A percentile compares a stretch with the other conserved stretches of the same genome.
Conservation (phyloP, 2,888 invertebrate species). For the Lepidocyrtoides sp. region DNA sequence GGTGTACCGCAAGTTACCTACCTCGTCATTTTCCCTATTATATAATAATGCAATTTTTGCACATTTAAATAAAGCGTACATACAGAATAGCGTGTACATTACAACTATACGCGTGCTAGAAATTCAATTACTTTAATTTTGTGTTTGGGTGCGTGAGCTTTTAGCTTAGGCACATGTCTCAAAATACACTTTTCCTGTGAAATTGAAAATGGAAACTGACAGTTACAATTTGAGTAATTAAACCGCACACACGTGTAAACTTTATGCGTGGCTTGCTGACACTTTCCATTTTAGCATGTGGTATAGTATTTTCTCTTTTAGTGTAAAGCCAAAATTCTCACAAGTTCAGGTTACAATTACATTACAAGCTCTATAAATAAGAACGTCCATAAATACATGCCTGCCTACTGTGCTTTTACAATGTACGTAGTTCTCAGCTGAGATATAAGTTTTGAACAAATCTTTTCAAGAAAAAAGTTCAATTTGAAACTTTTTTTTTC, state of each 20-base stretch:
- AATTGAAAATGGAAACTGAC: conserved; percentile 17
- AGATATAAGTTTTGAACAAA: too few relatives aligned
- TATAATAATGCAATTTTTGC: too few relatives aligned
- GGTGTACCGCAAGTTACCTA: background rate
- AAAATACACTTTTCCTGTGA: background rate
- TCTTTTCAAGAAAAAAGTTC: background rate
- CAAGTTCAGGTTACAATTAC: too few relatives aligned
- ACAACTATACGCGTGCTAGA: background rate
- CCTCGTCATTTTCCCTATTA: too few relatives aligned
- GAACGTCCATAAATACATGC: too few relatives aligned
- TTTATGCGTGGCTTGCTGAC: background rate
- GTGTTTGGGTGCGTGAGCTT: conserved; percentile 13
- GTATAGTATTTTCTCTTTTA: too few relatives aligned
- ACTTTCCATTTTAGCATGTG: too few relatives aligned
- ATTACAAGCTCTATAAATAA: too few relatives aligned
- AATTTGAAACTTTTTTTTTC: background rate
- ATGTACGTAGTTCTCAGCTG: too few relatives aligned
- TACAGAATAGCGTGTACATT: too few relatives aligned
- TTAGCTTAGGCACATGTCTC: background rate
- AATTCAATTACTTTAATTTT: conserved; percentile 36
- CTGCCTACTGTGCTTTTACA: too few relatives aligned
- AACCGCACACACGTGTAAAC: background rate
- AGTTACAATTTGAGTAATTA: conserved; percentile 20
- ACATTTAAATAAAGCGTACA: background rate
- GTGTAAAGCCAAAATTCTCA: too few relatives aligned